Percentiles rank a stretch among this genome's conserved stretches.
Evolutionary conservation across 2,113 vertebrate genomes (phyloP).

Genomic region (Choloepus hoffmanni): DNA sequence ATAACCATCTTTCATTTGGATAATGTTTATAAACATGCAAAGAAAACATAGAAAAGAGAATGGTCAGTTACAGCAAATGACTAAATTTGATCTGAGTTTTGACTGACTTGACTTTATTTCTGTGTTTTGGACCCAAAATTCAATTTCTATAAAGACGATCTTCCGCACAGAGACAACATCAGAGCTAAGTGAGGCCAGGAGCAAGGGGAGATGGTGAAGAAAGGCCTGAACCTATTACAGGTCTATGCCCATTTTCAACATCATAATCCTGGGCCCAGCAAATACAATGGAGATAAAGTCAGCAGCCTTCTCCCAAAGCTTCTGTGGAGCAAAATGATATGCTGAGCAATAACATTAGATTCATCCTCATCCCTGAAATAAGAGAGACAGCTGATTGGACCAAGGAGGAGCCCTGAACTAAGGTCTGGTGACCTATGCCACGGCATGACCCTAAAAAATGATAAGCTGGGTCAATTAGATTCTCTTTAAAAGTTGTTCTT

Average conservation of each 20-base stretch:
- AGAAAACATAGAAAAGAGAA: neutral
- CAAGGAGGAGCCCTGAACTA: neutral
- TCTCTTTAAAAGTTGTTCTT: neutral
- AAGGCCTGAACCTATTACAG: neutral
- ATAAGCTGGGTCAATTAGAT: neutral
- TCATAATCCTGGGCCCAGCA: neutral
- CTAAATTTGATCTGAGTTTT: neutral
- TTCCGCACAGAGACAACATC: neutral
- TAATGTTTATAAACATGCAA: neutral
- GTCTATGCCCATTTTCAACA: neutral
- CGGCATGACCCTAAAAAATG: neutral
- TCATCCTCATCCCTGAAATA: conserved; percentile 30
- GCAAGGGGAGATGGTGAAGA: neutral
- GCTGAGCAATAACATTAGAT: neutral
- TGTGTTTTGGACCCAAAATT: conserved; percentile 5
- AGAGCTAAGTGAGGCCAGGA: neutral
- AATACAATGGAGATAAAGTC: neutral
- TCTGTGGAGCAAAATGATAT: conserved; percentile 20
- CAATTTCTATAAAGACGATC: neutral
- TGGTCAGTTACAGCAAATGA: conserved; percentile 1
- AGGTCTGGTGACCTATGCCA: neutral
- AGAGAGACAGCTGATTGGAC: neutral
- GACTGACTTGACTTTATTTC: neutral
- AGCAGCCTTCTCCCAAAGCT: conserved; percentile 1
- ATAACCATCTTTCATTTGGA: conserved; percentile 7